phyloP scores from a whole-genome alignment of 2,888 invertebrate species.

The Tridacna crocea region DNA sequence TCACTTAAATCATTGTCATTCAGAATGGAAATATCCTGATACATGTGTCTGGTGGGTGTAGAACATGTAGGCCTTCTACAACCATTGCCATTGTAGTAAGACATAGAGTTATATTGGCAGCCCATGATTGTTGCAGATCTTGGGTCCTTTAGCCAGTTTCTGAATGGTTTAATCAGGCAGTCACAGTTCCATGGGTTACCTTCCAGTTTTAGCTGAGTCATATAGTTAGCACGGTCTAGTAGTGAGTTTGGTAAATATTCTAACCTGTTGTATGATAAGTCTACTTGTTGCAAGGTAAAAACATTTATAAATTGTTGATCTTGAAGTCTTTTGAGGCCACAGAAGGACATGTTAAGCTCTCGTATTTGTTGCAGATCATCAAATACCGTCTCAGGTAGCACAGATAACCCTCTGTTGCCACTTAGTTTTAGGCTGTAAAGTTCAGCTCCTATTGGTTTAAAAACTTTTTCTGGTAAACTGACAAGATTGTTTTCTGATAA shows the following conservation, averaged over 20 bases:
- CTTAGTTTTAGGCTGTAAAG: constrained; percentile 67
- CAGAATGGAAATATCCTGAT: constrained; percentile 57
- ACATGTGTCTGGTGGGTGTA: constrained; percentile 56
- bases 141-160: constrained; percentile 67
- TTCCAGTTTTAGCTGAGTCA: constrained; percentile 63
- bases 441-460: constrained; percentile 66
- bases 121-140: constrained; percentile 41
- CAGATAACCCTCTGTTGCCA: constrained; percentile 67
- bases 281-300: constrained; percentile 66
- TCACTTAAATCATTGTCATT: constrained; percentile 55
- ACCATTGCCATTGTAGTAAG: constrained; percentile 31
- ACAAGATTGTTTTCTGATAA: constrained; percentile 73
- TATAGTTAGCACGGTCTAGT: constrained; percentile 56
- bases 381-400: constrained; percentile 63
- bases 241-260: constrained; percentile 63
- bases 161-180: constrained; percentile 72
- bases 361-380: constrained; percentile 67
- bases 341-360: constrained; percentile 72
- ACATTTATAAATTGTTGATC: constrained; percentile 59
- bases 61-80: constrained; percentile 68
- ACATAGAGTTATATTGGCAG: constrained; percentile 42
- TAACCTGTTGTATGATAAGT: constrained; percentile 73
- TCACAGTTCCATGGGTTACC: constrained; percentile 77
- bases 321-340: constrained; percentile 63
- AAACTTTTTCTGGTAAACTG: constrained; percentile 55